A percentile compares a stretch with the other conserved stretches of the same genome.
Evolutionary conservation across 2,113 vertebrate genomes (phyloP).

Genomic region (Oncorhynchus clarkii): DNA sequence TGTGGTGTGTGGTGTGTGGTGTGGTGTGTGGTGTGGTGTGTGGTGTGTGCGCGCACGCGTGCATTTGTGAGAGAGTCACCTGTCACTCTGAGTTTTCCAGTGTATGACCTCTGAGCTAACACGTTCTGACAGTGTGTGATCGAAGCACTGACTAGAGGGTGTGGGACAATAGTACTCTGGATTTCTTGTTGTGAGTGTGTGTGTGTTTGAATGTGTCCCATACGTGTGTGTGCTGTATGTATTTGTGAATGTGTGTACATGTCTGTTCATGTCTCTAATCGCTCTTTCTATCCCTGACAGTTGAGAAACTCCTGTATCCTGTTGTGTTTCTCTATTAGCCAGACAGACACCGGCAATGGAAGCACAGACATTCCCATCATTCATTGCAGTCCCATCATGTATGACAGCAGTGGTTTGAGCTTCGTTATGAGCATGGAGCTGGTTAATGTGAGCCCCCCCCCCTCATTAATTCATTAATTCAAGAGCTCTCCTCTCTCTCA

Average conservation of each 20-base stretch:
- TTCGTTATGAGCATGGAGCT: no score
- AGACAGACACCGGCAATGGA: not conserved
- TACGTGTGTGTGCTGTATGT: not conserved
- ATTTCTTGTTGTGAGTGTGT: slow-evolving; percentile 16
- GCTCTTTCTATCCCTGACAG: no score
- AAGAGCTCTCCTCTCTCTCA: no score
- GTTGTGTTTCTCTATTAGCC: not conserved
- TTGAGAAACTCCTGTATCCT: not conserved
- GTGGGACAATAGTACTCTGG: slow-evolving; percentile 15
- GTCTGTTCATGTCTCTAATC: not conserved
- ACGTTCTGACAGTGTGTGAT: slow-evolving; percentile 25
- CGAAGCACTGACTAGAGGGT: slow-evolving; percentile 5
- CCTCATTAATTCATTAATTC: no score
- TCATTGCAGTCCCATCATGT: no score
- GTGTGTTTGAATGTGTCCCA: slow-evolving; percentile 2
- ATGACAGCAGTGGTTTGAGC: no score
- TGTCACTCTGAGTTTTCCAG: slow-evolving; percentile 6
- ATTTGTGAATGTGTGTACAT: not conserved
- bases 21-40: not conserved
- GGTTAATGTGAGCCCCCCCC: no score
- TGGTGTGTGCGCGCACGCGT: not conserved
- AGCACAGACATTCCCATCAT: no score
- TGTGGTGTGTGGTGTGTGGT: not conserved
- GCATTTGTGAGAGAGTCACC: not conserved
- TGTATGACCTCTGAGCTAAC: slow-evolving; percentile 5